Base-by-base conservation (phyloP, 2,888 invertebrate species). In the Petrophora chlorosata region DNA sequence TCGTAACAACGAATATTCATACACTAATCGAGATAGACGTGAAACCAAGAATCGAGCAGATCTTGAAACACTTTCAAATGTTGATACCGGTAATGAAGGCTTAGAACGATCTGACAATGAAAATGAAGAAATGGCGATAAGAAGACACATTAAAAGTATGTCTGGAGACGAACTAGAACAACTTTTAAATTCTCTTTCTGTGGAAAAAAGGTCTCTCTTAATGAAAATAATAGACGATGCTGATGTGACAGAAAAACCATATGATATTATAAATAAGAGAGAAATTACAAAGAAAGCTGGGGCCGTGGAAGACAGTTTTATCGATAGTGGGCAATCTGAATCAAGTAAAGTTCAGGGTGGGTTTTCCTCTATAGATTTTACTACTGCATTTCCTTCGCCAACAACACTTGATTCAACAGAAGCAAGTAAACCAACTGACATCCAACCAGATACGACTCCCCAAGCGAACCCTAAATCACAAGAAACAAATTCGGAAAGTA, bases 281-380 rank as follows among this genome's bases (percentile, higher is more conserved):
- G 90, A 89, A 76, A 88, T 88, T 40, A 87, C 84, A 3, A 89
- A 89, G 51, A 90, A 89, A 66, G 82, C 83, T 14, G 85, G 76
- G 3, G 85, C 85, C 19, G 73, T 80, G 13, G 85, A 85, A 60
- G 83, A 76, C 56, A 77, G 67, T 60, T 73, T 63, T n/a, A 66
- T 80, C n/a, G 84, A 85, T 43, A 75, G 67, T 56, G 68, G 70
- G 12, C 73, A 75, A 39, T 73, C 77, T n/a, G 85, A 87, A 56
- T 63, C 76, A 4, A 80, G 65, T 61, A 84, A 85, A 70, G 56
- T 79, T 30, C 79, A 81, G 59, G 73, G 68, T 26, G 73, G 70
- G 7, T 72, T 65, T 58, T 59, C 79, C 3, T 53, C 63, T 38
- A 49, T 62, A 9, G 74, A 77, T 17, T 23, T 67, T 12, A 79